Evolutionary conservation across 2,797 vertebrate species (phyloP), one percentile per base, ranked within the genome.

Genomic region (Sternarchorhynchus goeldii): DNA sequence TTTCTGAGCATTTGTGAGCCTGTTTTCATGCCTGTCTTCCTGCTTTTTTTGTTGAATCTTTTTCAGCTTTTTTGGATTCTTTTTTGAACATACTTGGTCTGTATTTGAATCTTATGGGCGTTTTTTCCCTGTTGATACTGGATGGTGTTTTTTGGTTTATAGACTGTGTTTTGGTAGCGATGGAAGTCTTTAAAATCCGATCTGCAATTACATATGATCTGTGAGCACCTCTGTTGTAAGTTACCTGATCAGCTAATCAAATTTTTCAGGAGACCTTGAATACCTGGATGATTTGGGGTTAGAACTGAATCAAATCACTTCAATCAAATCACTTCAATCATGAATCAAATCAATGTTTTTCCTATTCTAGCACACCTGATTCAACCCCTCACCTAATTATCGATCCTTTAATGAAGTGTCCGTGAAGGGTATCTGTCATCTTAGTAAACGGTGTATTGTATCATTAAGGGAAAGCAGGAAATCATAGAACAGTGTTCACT

Each of bases 341-440:
- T 66, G 18, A 64, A 68, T 10, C 18, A 68, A 67, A 65, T 73
- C 45, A 6, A 53, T 59, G 62, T 59, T 67, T 73, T 72, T 14
- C 34, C 45, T 50, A 50, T 50, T 50, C 10, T 14, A 55, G 45
- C 60, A 41, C 39, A 10, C 16, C 3, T 41, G 56, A 21, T 73
- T 79, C 17, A 34, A n/a, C 63, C 68, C 56, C 31, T 41, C 10
- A 58, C 55, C 64, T 68, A 68, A 79, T 79, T 73, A 73, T 39
- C 31, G 18, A 32, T 66, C 55, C 45, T 50, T 50, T 50, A 50
- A 50, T 50, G 45, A 50, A 50, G 45, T 12, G 45, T 50, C 45
- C 14, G 45, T 50, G 45, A 50, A 50, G 45, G 45, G 45, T 14
- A 12, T 50, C 45, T 12, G 45, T 50, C 45, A 50, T 50, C 45